Evolutionary conservation across 2,113 vertebrate genomes (phyloP), one percentile per base, ranked within the genome.

Genomic region (Zapornia atra): DNA sequence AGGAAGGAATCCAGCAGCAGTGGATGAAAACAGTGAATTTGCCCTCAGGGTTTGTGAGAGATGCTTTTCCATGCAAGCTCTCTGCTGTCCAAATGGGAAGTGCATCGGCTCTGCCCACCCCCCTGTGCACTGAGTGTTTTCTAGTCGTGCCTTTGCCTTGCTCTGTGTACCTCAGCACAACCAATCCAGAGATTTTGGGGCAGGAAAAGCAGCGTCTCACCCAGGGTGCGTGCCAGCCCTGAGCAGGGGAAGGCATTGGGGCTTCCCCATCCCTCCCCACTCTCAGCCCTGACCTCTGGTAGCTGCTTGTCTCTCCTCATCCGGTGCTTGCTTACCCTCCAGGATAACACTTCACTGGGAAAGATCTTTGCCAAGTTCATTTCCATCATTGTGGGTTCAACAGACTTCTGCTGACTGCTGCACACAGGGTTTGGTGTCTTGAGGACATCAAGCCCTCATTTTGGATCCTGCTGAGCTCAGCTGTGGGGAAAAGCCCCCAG

Each of bases 81-180:
- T 65, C 57, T 48, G 73, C 57, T 53, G 22, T 82, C 38, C 57
- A 36, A 57, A 70, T 1, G 13, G 61, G 26, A 56, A 66, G 68
- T 0, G 6, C 59, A 6, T 15, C 6, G 0, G 25, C 65, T 83
- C 72, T 72, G 59, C 71, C 31, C 65, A 29, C 10, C 63, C 4
- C 3, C 61, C 42, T 6, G 28, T 1, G 0, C 63, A n/a, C 4
- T 0, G 1, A 11, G 21, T 2, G 38, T 11, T 50, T n/a, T 54
- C 82, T 50, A 12, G 1, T 28, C n/a, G 70, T 25, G 44, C 70
- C 57, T 22, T 70, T 48, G 33, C 63, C 76, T 57, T 46, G 56
- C 29, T 46, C 76, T 42, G 18, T 5, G 38, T n/a, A 6, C 60
- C 64, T 71, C 9, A 0, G 4, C 53, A 54, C 38, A 57, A 65